Percentiles rank a stretch among this genome's conserved stretches.
phyloP scores from a whole-genome alignment of 2,797 vertebrate species.

The Antrozous pallidus region DNA sequence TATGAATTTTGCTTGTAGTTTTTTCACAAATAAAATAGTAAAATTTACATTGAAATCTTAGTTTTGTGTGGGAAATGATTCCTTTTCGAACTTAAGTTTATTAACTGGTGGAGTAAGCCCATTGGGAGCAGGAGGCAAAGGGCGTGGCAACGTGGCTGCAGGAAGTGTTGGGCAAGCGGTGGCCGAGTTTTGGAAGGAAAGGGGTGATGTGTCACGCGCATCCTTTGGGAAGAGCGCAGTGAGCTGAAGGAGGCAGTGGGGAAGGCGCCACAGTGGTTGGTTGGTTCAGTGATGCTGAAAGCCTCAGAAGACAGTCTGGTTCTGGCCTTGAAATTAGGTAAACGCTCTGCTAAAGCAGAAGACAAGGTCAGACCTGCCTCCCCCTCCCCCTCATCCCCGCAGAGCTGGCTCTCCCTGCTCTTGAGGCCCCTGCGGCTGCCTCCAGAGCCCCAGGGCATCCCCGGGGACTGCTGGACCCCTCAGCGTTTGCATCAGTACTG shows the following conservation, averaged over 20 bases:
- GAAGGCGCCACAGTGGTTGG: too few species aligned
- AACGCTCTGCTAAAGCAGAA: not conserved
- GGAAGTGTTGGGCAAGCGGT: not conserved
- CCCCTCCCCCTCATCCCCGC: too few species aligned
- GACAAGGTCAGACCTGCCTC: not conserved
- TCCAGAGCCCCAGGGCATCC: not conserved
- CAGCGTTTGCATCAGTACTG: not conserved
- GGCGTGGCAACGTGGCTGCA: not conserved
- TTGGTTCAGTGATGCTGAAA: not conserved
- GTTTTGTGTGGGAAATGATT: conserved; percentile 78
- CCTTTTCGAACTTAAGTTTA: not conserved
- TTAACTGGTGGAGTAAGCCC: not conserved
- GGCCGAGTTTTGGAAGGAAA: not conserved
- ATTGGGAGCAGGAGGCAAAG: not conserved
- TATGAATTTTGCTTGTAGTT: conserved; percentile 99
- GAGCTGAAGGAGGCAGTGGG: not conserved
- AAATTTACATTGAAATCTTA: conserved; percentile 87
- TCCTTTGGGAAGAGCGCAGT: not conserved
- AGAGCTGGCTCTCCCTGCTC: not conserved
- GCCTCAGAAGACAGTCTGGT: not conserved
- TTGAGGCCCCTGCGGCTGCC: not conserved
- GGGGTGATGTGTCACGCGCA: not conserved
- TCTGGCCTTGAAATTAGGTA: not conserved
- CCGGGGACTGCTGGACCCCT: not conserved
- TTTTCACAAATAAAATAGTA: conserved; percentile 99